phyloP scores from a whole-genome alignment of 2,797 vertebrate genomes.

The Mormyrops boulengeri region DNA sequence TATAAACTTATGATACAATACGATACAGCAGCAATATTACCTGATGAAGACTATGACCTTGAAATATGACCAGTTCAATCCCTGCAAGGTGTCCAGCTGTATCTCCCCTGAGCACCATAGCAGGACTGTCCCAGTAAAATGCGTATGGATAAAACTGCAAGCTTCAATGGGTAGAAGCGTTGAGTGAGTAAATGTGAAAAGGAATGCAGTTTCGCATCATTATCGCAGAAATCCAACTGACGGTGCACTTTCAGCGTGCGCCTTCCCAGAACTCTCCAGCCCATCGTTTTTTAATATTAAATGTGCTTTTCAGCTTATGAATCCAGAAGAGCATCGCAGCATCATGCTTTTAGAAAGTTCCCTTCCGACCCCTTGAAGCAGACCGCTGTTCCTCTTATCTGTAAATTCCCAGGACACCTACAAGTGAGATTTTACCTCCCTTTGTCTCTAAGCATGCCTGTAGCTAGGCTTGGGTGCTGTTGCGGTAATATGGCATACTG shows the following conservation, averaged over 20 bases:
- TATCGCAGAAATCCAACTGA: background rate
- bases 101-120: background rate
- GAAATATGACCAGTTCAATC: background rate
- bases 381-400: background rate
- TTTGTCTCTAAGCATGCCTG: background rate
- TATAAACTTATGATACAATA: background rate
- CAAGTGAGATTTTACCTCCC: background rate
- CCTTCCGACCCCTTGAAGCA: background rate
- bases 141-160: background rate
- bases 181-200: background rate
- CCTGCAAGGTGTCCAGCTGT: background rate
- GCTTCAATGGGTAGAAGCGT: background rate
- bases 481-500: background rate
- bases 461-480: background rate
- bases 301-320: background rate
- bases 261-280: background rate
- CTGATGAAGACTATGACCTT: background rate
- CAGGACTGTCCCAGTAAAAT: background rate
- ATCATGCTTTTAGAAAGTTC: background rate
- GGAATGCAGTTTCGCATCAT: background rate
- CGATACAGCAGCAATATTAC: background rate
- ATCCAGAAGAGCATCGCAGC: background rate
- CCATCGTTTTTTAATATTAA: background rate
- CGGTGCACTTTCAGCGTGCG: background rate
- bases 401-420: background rate